A percentile compares a stretch with the other conserved stretches of the same genome.
Conservation (phyloP, 2,888 invertebrate species). For the Thecocarcelia acutangulata region DNA sequence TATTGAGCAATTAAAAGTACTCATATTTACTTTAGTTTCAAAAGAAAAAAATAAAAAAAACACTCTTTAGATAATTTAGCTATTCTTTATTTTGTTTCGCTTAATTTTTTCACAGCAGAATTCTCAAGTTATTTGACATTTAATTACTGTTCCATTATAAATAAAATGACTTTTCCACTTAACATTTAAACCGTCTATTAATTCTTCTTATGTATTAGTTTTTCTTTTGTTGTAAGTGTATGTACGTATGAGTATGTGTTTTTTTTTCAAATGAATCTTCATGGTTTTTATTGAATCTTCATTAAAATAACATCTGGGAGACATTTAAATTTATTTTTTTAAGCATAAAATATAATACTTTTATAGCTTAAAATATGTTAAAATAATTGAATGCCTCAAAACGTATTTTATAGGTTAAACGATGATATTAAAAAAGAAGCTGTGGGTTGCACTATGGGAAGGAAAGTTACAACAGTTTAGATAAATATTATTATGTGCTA, state of each 20-base stretch:
- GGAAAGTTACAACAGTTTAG: background rate
- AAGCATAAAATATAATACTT: conserved; percentile 17
- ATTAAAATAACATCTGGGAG: conserved; percentile 46
- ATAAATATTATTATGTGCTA: background rate
- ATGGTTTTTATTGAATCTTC: conserved; percentile 33
- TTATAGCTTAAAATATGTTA: conserved; percentile 45
- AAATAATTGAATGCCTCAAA: conserved; percentile 45
- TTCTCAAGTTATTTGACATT: conserved; percentile 62
- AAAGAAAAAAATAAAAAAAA: conserved; percentile 2
- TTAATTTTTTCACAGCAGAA: background rate
- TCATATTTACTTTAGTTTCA: background rate
- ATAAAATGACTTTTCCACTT: conserved; percentile 65
- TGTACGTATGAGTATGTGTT: background rate
- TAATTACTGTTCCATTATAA: conserved; percentile 54
- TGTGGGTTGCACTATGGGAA: conserved; percentile 26
- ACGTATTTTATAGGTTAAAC: conserved; percentile 8
- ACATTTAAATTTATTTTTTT: conserved; percentile 28
- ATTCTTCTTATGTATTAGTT: conserved; percentile 34
- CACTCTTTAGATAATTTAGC: background rate
- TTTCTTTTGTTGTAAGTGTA: background rate
- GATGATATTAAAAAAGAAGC: conserved; percentile 45
- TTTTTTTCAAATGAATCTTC: conserved; percentile 1
- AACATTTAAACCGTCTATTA: conserved; percentile 66
- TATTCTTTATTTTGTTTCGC: background rate
- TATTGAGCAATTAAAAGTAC: no score